phyloP scores from a whole-genome alignment of 2,888 invertebrate genomes.

The Biston stratarius region DNA sequence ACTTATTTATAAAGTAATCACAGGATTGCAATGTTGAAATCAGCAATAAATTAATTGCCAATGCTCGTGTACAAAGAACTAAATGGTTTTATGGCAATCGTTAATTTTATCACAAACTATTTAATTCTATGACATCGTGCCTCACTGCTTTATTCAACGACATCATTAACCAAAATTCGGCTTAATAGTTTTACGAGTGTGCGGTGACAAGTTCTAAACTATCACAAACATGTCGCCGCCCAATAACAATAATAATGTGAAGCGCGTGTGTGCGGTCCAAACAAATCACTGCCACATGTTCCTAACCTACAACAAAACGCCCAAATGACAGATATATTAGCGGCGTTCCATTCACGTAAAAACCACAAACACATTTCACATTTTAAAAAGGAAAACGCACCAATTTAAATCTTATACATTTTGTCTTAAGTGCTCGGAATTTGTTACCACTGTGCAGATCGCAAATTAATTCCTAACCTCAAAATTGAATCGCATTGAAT shows the following conservation, averaged over 20 bases:
- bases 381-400: conserved; percentile 32
- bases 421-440: conserved; percentile 32
- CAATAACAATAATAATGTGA: conserved; percentile 70
- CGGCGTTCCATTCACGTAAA: conserved; percentile 66
- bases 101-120: conserved; percentile 38
- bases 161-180: conserved; percentile 52
- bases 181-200: conserved; percentile 75
- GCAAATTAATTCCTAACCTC: conserved; percentile 39
- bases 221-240: conserved; percentile 77
- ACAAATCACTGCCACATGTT: conserved; percentile 78
- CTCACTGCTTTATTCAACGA: conserved; percentile 46
- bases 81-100: conserved; percentile 31
- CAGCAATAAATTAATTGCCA: conserved; percentile 33
- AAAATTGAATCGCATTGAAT: conserved; percentile 31
- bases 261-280: conserved; percentile 72
- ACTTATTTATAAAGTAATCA: conserved; percentile 20
- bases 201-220: conserved; percentile 63
- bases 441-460: conserved; percentile 25
- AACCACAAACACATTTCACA: conserved; percentile 53
- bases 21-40: conserved; percentile 18
- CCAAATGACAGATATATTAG: conserved; percentile 82
- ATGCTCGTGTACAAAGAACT: conserved; percentile 27
- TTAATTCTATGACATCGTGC: conserved; percentile 31
- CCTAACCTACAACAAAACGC: conserved; percentile 76
- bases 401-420: conserved; percentile 51